These are phyloP conservation scores for Sylvietta virens DNA, from an alignment of 2,113 vertebrate species.

Conservation along the genomic window DNA sequence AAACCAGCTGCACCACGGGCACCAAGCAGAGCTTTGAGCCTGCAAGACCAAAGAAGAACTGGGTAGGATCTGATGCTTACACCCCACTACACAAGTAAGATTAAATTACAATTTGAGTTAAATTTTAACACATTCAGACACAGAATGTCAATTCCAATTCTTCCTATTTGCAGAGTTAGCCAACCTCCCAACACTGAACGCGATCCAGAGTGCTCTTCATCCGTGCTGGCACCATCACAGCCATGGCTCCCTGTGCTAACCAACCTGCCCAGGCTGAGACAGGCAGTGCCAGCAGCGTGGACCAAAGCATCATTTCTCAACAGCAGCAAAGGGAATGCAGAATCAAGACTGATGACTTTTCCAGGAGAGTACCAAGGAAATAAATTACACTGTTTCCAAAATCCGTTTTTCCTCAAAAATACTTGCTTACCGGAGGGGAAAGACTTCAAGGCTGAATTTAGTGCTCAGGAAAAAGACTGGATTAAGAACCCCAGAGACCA, in stretches of 20 bases:
- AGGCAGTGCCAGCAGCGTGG: neutral
- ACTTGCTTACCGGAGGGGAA: neutral
- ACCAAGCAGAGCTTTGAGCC: neutral
- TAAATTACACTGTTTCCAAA: neutral
- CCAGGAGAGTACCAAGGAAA: neutral
- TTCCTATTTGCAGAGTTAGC: neutral
- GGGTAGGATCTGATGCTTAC: accelerated
- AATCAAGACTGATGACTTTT: neutral
- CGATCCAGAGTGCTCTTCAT: neutral
- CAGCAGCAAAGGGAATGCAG: neutral
- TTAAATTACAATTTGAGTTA: neutral
- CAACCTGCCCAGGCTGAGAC: neutral
- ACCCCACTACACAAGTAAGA: neutral
- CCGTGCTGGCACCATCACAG: accelerated
- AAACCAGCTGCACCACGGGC: neutral
- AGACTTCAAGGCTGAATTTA: neutral
- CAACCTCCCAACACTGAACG: neutral
- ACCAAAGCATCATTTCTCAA: neutral
- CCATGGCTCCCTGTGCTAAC: neutral
- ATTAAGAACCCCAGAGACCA: neutral
- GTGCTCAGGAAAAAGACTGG: neutral
- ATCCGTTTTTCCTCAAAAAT: neutral
- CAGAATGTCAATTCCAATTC: neutral
- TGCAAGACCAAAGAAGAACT: neutral
- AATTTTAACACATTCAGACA: neutral